Conservation (phyloP, 1,140 invertebrate species). For the Apolygus lucorum region DNA sequence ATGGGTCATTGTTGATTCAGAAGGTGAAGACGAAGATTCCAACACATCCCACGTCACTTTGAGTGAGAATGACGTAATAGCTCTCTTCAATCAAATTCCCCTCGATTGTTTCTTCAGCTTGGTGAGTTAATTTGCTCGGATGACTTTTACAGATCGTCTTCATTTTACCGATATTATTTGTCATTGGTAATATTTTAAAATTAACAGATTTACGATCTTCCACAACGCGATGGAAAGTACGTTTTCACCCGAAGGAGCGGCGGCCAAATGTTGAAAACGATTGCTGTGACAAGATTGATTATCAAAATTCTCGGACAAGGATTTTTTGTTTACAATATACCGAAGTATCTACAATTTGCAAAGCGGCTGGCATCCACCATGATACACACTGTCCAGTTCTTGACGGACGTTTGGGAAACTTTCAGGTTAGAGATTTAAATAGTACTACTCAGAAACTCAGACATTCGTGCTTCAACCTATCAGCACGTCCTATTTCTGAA, state of each 20-base stretch:
- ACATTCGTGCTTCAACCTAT: too few relatives aligned
- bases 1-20: conserved; percentile 53
- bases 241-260: conserved; percentile 48
- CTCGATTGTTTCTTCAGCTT: conserved; percentile 56
- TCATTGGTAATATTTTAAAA: too few relatives aligned
- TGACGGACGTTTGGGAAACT: conserved; percentile 60
- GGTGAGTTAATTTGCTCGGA: too few relatives aligned
- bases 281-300: conserved; percentile 59
- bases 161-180: too few relatives aligned
- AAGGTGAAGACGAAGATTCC: conserved; percentile 66
- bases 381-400: conserved; percentile 63
- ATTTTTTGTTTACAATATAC: conserved; percentile 55
- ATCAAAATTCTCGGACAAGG: conserved; percentile 56
- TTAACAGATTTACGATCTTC: conserved; percentile 34
- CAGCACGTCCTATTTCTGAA: too few relatives aligned
- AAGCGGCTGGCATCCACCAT: conserved; percentile 61
- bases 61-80: conserved; percentile 66
- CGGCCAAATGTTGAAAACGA: conserved; percentile 55
- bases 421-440: conserved; percentile 40
- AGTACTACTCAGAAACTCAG: too few relatives aligned
- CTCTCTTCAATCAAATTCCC: conserved; percentile 65
- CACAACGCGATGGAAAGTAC: conserved; percentile 39
- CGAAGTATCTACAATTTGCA: conserved; percentile 57
- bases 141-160: too few relatives aligned
- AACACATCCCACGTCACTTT: conserved; percentile 42